Evolutionary conservation across 2,888 invertebrate genomes (phyloP), one percentile per base, ranked within the genome.

Genomic region (Rhagonycha fulva): DNA sequence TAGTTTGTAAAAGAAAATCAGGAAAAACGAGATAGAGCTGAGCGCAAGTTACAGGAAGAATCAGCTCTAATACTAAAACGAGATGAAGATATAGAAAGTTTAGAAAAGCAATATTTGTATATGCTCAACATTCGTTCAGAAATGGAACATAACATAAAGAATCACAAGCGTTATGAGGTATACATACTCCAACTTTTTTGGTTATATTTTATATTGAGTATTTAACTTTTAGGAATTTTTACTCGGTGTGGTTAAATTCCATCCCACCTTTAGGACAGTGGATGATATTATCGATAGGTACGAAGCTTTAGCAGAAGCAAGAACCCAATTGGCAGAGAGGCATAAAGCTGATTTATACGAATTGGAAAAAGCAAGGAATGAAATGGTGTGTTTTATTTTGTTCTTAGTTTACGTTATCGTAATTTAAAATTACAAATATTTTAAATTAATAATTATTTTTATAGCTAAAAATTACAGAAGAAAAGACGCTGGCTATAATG

Each of bases 1-100:
- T 73, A 91, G 91, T 92, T 92, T 81, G 90, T 92, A 7, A 88
- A 90, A 80, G 93, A 93, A 82, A 93, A 93, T 83, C 89, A 90
- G 78, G 91, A 92, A 80, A 93, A 93, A 81, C 90, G 91, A 11
- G 90, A 91, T 71, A 88, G 93, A 9, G 92, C 92, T 0, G 89
- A 89, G 67, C 88, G 89, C 9, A 92, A 92, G 83, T 91, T 92
- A 84, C 84, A 83, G 1, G 91, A 90, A 0, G 92, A 93, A 82
- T 84, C 81, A 3, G 88, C 89, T 23, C 87, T 90, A 1, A 87
- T 91, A 72, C 84, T 87, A 71, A 87, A 89, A 9, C 89, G 90
- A 80, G 84, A 87, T 0, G 84, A 84, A n/a, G 91, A 91, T 84
- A 90, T 91, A 0, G 88, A 89, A 4, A 89, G 89, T 0, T 88